Evolutionary conservation across 2,113 vertebrate species (phyloP), one percentile per base, ranked within the genome.

Genomic region (Acrocephalus kingi): DNA sequence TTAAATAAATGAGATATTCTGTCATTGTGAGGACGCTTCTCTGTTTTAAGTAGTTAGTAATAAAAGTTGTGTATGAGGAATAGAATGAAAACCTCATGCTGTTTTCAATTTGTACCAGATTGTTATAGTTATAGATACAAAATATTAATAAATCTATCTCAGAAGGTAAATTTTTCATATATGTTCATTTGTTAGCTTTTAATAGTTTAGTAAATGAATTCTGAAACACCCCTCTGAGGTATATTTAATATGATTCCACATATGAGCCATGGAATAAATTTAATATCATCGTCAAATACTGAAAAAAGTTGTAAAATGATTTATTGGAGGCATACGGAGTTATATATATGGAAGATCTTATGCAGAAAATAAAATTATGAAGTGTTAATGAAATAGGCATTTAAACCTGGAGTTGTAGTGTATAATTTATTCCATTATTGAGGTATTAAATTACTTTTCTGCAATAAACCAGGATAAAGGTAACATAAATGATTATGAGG

Each of bases 361-460:
- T 31, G 63, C 54, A 37, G 52, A 92, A 94, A 80, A 95, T 96
- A 96, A 97, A 97, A 96, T 93, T 58, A 81, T 69, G 72, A 88
- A 63, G 66, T 93, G 69, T 85, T 97, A 98, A 98, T 96, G 81
- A 97, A 95, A 87, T 94, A 89, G 46, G 39, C 33, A 84, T 95
- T 97, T 97, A 88, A 95, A 89, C 82, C 77, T 76, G 79, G 37
- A 76, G 68, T 93, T 92, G 55, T 48, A 81, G 30, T 93, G 49
- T 79, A 87, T 90, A 61, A 93, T 94, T 76, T 89, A 91, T 93
- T 92, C 43, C 66, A 71, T 97, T 84, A 96, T 85, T 95, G 91
- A 95, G 89, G 62, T 24, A 88, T 82, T 96, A 88, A 94, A 93
- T 96, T 96, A 91, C 49, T 97, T 96, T 95, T 89, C 75, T 69